phyloP scores from a whole-genome alignment of 64 coral and sea anemone species.

The Cladopsammia gracilis region DNA sequence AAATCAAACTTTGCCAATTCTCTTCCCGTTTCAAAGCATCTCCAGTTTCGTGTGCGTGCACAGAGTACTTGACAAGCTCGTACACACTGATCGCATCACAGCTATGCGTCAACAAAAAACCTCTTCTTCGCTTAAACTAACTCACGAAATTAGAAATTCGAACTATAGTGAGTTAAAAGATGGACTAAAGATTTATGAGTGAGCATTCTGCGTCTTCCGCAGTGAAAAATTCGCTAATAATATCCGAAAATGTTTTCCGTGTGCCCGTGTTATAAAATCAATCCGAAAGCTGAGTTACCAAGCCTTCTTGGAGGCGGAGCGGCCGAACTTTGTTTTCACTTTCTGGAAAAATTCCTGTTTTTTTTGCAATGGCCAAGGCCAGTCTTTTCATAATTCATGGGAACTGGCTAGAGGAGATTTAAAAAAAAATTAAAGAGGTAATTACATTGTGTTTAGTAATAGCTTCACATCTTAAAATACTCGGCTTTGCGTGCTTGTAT shows the following conservation, averaged over 20 bases:
- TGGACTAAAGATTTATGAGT: neutral
- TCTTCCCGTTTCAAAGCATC: slow-evolving; percentile 5
- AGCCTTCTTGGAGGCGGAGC: slow-evolving; percentile 6
- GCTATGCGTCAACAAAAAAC: neutral
- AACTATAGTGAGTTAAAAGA: neutral
- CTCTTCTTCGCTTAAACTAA: neutral
- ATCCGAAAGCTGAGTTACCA: slow-evolving; percentile 27
- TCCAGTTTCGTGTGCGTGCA: slow-evolving; percentile 15
- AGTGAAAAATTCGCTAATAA: neutral
- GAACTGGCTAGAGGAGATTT: too few relatives aligned
- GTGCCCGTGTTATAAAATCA: neutral
- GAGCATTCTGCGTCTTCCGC: neutral
- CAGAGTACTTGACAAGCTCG: slow-evolving; percentile 18
- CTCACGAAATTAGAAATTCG: neutral
- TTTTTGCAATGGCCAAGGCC: too few relatives aligned
- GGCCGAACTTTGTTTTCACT: neutral
- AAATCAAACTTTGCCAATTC: neutral
- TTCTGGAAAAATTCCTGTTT: neutral
- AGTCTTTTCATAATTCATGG: too few relatives aligned
- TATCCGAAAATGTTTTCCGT: neutral
- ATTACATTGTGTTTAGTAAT: too few relatives aligned
- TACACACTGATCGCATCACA: neutral
- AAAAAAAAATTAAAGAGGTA: too few relatives aligned
- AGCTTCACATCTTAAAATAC: too few relatives aligned
- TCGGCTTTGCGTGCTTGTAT: too few relatives aligned